phyloP scores from a whole-genome alignment of 2,797 vertebrate species.

The Semaprochilodus insignis region DNA sequence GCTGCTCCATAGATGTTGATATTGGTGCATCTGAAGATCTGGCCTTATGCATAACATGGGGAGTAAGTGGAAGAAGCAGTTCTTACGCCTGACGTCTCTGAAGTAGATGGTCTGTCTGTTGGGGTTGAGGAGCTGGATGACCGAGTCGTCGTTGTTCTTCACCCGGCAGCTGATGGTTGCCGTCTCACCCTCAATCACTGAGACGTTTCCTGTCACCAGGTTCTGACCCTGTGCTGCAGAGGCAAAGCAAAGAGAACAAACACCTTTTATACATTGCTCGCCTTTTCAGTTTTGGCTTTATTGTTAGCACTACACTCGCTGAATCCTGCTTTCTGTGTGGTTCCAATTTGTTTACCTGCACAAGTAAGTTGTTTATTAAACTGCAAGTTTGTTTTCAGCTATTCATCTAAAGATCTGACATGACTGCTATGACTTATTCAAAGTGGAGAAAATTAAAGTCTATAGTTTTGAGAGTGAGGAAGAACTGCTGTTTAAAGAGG shows the following conservation, averaged over 20 bases:
- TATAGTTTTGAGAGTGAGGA: too few species aligned
- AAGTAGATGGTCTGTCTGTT: conserved; percentile 99
- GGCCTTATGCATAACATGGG: not conserved
- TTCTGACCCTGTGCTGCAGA: conserved; percentile 89
- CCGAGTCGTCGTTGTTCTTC: conserved; percentile 96
- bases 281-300: not conserved
- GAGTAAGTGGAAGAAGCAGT: not conserved
- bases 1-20: not conserved
- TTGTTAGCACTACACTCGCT: too few species aligned
- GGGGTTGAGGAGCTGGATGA: conserved; percentile 98
- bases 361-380: too few species aligned
- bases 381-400: too few species aligned
- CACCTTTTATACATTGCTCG: not conserved
- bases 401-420: too few species aligned
- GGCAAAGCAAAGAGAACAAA: conserved; percentile 28
- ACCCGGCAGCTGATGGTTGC: conserved; percentile 98
- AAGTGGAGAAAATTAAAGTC: too few species aligned
- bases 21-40: not conserved
- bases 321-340: not conserved
- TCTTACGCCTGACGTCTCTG: conserved; percentile 95
- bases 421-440: too few species aligned
- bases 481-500: too few species aligned
- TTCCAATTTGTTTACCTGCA: not conserved
- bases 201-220: conserved; percentile 91
- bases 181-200: conserved; percentile 94